Percentiles rank a stretch among this genome's conserved stretches.
Evolutionary conservation across 30 jellyfish, hydroid and myxozoan species (phyloP).

Genomic region (Turritopsis dohrnii): DNA sequence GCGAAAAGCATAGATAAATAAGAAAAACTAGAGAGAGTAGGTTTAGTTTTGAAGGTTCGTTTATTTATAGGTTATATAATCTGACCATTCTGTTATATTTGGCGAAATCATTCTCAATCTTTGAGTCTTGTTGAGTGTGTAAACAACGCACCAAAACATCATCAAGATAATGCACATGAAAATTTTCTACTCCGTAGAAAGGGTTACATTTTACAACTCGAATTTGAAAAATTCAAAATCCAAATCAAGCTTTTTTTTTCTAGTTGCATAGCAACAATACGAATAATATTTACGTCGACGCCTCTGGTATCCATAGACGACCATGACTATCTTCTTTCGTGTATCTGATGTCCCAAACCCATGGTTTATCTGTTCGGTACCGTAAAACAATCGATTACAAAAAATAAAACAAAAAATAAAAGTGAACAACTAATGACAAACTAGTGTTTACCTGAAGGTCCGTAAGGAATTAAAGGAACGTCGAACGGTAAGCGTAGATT

Average conservation of each 20-base stretch:
- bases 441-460: conserved; percentile 31
- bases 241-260: not conserved
- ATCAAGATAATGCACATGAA: too few relatives aligned
- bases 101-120: too few relatives aligned
- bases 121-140: too few relatives aligned
- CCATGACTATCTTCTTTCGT: conserved; percentile 68
- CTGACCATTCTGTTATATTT: too few relatives aligned
- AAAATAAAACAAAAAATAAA: not conserved
- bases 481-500: conserved; percentile 69
- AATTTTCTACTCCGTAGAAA: too few relatives aligned
- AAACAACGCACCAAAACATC: too few relatives aligned
- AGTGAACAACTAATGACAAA: not conserved
- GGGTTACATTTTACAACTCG: not conserved
- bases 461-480: conserved; percentile 59
- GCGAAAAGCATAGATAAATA: too few relatives aligned
- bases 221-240: not conserved
- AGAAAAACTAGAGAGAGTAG: too few relatives aligned
- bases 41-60: too few relatives aligned
- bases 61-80: too few relatives aligned
- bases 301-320: conserved; percentile 76
- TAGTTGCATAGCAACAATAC: not conserved
- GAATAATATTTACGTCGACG: not conserved
- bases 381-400: not conserved
- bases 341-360: conserved; percentile 87
- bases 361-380: conserved; percentile 57